Evolutionary conservation across 2,888 invertebrate species (phyloP), one percentile per base, ranked within the genome.

Genomic region (Sesamia inferens): DNA sequence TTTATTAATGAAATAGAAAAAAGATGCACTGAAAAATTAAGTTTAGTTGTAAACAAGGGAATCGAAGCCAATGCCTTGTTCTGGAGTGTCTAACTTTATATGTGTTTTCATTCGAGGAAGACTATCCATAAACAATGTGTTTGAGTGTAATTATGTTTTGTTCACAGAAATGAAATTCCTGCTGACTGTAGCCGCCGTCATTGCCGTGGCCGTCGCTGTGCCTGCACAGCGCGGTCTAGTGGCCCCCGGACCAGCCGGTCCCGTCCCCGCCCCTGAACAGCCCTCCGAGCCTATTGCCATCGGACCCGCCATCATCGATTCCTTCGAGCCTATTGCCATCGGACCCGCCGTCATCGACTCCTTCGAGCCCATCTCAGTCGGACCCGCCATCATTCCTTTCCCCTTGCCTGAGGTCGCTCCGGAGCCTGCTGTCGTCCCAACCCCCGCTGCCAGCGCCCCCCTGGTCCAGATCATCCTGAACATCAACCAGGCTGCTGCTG

Each of bases 281-380:
- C 0, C 64, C 65, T 65, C 64, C 63, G 59, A n/a, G 22, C 81
- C 83, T 54, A 79, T 88, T 74, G 68, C 79, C 22, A 65, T 79
- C 1, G 87, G 69, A 47, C 88, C 89, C 71, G 83, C 84, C n/a
- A 65, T 77, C 44, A 10, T 85, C 7, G 86, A 87, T 24, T 83
- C 6, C 3, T 4, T 83, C 51, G 57, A 68, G 44, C 59, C 55
- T 51, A 72, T 80, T 76, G 39, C 79, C 22, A 66, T 77, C 6
- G 85, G 66, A 16, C 88, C 89, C 78, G 82, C 87, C 13, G 62
- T 79, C 64, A 59, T 86, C 11, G 88, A 87, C 58, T 42, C 69
- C n/a, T 86, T 93, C 85, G 93, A 89, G 78, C 85, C 90, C 79
- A 91, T 91, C 85, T 90, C 92, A 57, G 6, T 88, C 10, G 87